Conservation (phyloP, 2,888 invertebrate species). For the Lepidochitona cinerea region DNA sequence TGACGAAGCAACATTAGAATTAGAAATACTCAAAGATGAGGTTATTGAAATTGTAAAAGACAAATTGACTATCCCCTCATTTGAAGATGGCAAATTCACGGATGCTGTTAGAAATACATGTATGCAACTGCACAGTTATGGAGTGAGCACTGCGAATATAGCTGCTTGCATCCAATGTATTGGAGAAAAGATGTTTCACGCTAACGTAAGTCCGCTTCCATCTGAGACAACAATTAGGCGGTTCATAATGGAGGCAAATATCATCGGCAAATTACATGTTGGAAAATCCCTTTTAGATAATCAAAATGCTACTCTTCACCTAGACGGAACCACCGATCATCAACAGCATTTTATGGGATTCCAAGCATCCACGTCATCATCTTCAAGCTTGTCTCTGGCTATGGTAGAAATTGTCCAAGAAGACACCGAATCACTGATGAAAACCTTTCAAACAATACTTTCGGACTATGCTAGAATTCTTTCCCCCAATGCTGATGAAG, state of each 20-base stretch:
- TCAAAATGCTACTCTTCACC: neutral
- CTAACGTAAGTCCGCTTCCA: neutral
- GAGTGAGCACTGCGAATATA: neutral
- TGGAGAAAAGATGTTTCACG: neutral
- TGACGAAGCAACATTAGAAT: too few relatives aligned
- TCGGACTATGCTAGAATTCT: neutral
- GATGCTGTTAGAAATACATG: neutral
- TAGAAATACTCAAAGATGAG: too few relatives aligned
- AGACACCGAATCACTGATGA: neutral
- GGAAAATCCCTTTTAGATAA: neutral
- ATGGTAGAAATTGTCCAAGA: neutral
- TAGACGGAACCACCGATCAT: neutral
- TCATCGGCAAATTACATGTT: neutral
- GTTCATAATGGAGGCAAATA: neutral
- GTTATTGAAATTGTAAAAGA: too few relatives aligned
- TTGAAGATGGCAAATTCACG: too few relatives aligned
- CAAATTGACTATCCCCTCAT: too few relatives aligned
- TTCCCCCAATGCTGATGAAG: neutral
- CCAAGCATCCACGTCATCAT: neutral
- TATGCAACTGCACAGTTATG: neutral
- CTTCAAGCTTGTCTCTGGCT: neutral
- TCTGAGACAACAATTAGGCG: neutral
- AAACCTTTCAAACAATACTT: neutral
- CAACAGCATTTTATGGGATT: neutral
- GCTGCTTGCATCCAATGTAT: neutral